phyloP scores from a whole-genome alignment of 2,888 invertebrate species.

The Odontothrips loti region DNA sequence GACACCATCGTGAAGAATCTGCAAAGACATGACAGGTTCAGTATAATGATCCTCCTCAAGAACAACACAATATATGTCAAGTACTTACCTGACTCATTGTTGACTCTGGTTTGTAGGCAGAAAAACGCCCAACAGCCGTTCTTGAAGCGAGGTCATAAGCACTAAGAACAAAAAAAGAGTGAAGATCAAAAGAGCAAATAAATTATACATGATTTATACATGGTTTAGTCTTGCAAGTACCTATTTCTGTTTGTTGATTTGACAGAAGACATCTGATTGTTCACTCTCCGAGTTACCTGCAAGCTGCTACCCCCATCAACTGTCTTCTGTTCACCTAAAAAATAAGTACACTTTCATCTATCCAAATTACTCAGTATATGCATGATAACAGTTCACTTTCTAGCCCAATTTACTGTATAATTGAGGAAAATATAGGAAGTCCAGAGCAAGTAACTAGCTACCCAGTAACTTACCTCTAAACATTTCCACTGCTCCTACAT shows the following conservation, averaged over 20 bases:
- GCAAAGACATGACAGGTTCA: neutral
- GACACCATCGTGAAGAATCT: conserved; percentile 3
- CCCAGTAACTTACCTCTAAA: neutral
- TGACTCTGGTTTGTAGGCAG: conserved; percentile 38
- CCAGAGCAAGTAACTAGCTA: too few species aligned
- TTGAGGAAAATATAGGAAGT: neutral
- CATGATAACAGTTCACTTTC: too few species aligned
- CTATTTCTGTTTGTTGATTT: conserved; percentile 16
- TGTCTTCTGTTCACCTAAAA: conserved; percentile 2
- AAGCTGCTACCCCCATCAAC: neutral
- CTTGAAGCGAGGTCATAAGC: conserved; percentile 31
- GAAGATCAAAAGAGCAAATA: neutral
- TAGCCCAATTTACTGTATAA: neutral
- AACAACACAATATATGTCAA: neutral
- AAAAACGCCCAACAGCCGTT: conserved; percentile 34
- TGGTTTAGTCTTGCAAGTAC: neutral
- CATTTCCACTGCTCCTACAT: neutral
- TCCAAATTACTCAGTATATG: neutral
- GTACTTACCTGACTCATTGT: conserved; percentile 38
- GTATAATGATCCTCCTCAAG: neutral
- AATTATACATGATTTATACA: neutral
- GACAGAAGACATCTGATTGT: conserved; percentile 8
- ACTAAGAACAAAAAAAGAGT: neutral
- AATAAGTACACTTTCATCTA: neutral
- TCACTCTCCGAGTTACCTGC: conserved; percentile 12